Conservation (phyloP, 2,797 vertebrate species). For the Danio tinwini region DNA sequence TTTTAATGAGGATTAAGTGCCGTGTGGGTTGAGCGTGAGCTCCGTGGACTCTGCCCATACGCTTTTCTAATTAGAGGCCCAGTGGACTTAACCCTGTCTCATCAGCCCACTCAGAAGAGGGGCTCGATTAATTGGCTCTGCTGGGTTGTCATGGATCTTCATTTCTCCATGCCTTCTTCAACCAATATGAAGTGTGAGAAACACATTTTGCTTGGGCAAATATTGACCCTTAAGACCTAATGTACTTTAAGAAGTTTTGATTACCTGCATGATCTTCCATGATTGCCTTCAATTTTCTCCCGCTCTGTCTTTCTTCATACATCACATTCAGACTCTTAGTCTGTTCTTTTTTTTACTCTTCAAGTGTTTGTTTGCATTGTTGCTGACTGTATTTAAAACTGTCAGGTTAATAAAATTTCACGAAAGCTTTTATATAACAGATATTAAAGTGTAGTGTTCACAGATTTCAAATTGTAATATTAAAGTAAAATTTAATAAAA, state of each 20-base stretch:
- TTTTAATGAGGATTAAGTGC: constrained; percentile 54
- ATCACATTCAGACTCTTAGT: background rate
- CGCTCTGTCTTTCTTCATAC: constrained; percentile 50
- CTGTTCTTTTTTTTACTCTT: no score
- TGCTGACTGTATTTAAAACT: no score
- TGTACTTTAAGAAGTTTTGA: background rate
- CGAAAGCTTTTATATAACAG: no score
- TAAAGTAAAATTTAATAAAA: no score
- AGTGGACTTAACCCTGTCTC: constrained; percentile 74
- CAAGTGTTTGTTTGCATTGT: no score
- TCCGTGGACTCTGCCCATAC: constrained; percentile 21
- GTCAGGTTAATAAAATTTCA: no score
- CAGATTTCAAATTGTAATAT: no score
- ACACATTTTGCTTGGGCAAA: constrained; percentile 67
- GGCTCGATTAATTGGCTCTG: constrained; percentile 77
- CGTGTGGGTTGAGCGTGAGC: constrained; percentile 32
- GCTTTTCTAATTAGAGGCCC: constrained; percentile 78
- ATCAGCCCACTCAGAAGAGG: constrained; percentile 73
- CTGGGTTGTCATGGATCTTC: constrained; percentile 73
- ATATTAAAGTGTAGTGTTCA: no score
- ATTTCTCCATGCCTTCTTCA: constrained; percentile 65
- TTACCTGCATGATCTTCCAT: constrained; percentile 34
- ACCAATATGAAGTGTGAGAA: constrained; percentile 65
- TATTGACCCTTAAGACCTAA: constrained; percentile 68
- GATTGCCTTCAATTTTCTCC: constrained; percentile 62